Evolutionary conservation across 2,113 vertebrate species (phyloP), one percentile per base, ranked within the genome.

Genomic region (Leucopsar rothschildi): DNA sequence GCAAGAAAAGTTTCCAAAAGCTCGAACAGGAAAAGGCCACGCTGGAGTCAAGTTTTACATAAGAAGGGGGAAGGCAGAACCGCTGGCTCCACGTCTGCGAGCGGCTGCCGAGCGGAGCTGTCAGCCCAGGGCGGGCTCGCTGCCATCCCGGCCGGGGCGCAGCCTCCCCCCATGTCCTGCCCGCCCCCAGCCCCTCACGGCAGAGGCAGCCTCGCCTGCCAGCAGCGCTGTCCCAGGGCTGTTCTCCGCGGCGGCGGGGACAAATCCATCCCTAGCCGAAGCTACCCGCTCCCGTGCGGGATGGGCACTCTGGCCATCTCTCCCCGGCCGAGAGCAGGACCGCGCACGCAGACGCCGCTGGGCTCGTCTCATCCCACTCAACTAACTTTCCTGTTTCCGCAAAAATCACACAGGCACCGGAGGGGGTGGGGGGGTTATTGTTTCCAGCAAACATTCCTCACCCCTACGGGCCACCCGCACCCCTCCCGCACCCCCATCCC

Each of bases 311-410:
- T 42, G 40, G 40, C 40, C 40, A 42, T 42, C 40, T 42, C 14
- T n/a, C 10, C 6, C 23, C 49, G n/a, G 35, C 25, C 11, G 14
- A 10, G 29, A 10, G 81, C 55, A 7, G 44, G 6, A 72, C 59
- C 15, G 27, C 65, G 39, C 2, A 49, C 42, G 40, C 66, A 42
- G 50, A 11, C 23, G 47, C 25, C 68, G 44, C 79, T 3, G 47
- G 29, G 39, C 45, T 92, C 57, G 13, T 2, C 53, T 40, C 60
- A 29, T 39, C 78, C 66, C 65, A 23, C 65, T 4, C 10, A 77
- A 81, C 68, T 37, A 93, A 96, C 91, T 96, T 94, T 82, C 64
- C 79, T 9, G 63, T 86, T 95, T 94, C 90, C 89, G 83, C 86
- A 90, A 70, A 92, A 92, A 88, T 63, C 25, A 37, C 7, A 35